Conservation (phyloP, 92 coral and sea anemone genomes). For the Phenganax subtilis region DNA sequence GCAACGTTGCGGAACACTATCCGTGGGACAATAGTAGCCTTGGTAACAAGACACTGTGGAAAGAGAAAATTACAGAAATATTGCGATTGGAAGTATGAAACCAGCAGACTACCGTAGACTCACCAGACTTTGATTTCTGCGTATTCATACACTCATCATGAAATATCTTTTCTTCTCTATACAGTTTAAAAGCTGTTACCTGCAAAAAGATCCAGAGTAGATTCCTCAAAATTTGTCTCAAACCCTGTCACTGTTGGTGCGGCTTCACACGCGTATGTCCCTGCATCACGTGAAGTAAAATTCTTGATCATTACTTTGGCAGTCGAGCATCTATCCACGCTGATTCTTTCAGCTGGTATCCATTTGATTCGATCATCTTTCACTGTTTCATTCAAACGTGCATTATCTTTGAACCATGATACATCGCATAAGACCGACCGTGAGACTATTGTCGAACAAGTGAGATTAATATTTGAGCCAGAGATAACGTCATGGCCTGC, state of each 20-base stretch:
- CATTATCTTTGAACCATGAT: neutral
- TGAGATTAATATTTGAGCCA: constrained; percentile 3
- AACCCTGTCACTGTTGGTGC: neutral
- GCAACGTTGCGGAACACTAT: constrained; percentile 7
- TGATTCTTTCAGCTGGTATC: neutral
- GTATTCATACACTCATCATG: too few relatives aligned
- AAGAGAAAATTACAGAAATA: too few relatives aligned
- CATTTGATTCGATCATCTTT: neutral
- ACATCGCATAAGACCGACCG: neutral
- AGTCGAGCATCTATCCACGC: neutral
- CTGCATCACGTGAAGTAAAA: neutral
- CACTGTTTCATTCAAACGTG: neutral
- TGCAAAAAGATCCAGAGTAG: neutral
- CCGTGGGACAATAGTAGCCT: constrained; percentile 1
- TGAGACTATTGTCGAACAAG: neutral
- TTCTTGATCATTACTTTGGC: neutral
- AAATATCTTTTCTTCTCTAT: neutral
- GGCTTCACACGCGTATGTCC: neutral
- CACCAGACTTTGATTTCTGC: too few relatives aligned
- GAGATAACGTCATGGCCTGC: neutral
- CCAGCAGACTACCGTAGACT: too few relatives aligned
- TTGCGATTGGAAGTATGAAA: too few relatives aligned
- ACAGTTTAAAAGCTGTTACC: neutral
- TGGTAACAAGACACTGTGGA: neutral
- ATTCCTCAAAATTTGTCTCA: neutral